Evolutionary conservation across 2,888 invertebrate species (phyloP).

Genomic region (Augiades crinisus): DNA sequence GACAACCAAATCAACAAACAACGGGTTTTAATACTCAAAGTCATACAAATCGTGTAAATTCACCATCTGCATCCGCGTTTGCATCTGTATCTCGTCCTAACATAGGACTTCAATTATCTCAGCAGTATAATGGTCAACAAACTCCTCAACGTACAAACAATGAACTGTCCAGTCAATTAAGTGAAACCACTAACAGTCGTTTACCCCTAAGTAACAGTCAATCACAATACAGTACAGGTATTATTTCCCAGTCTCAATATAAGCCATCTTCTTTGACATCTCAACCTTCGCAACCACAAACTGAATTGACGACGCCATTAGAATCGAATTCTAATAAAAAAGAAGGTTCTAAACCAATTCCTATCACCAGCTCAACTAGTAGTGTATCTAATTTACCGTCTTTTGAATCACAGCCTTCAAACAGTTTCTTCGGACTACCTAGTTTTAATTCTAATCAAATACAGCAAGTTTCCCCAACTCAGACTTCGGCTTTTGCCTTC

Average conservation of each 20-base stretch:
- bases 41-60: neutral
- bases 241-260: neutral
- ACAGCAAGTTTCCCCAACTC: constrained; percentile 11
- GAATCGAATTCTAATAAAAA: constrained; percentile 32
- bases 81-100: constrained; percentile 20
- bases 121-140: neutral
- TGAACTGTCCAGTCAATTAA: neutral
- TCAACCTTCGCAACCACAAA: constrained; percentile 43
- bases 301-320: constrained; percentile 52
- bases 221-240: neutral
- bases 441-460: constrained; percentile 5
- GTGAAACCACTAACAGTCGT: neutral
- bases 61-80: constrained; percentile 26
- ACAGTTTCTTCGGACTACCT: neutral
- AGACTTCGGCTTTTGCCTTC: neutral
- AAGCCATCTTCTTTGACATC: constrained; percentile 28
- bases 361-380: neutral
- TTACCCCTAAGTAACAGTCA: constrained; percentile 1
- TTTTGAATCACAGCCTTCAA: constrained; percentile 6
- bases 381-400: neutral
- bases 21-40: constrained; percentile 7
- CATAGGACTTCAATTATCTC: constrained; percentile 1
- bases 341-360: neutral
- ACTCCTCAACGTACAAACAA: neutral
- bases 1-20: constrained; percentile 1